Base-by-base conservation (phyloP, 1,140 invertebrate species). In the Calliphora vicina region DNA sequence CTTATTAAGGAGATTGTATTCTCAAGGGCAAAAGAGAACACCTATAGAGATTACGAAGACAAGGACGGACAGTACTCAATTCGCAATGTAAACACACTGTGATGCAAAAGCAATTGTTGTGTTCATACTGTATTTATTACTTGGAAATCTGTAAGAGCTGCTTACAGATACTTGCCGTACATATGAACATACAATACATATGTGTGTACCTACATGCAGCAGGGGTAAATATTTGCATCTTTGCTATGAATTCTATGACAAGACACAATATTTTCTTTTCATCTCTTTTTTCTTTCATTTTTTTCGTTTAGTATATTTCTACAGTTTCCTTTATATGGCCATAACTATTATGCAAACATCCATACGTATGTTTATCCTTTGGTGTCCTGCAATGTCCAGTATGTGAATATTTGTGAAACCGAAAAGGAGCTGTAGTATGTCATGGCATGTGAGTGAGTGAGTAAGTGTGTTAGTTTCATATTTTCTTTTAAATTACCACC, bases 191-290 rank as follows among this genome's bases (percentile, higher is more conserved):
- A n/a, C n/a, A n/a, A n/a, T n/a, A n/a, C n/a, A n/a, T n/a, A n/a
- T n/a, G n/a, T n/a, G n/a, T 61, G n/a, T 61, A 23, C 20, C 17
- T 10, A 17, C 17, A 57, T 20, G 57, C 57, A 61, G 20, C n/a
- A 15, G 1, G 15, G 29, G 74, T 42, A 76, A 76, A 76, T 76
- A 76, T 76, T 76, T 76, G 74, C 74, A 76, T 76, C 74, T 43
- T 76, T 76, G 35, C 43, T 15, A 42, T 76, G 74, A 76, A 42
- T 10, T 5, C 20, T 76, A 76, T 15, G 26, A 74, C 72, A 35
- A 74, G n/a, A 74, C 26, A 74, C 45, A 50, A 50, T 50, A 50
- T 74, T 74, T 74, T 74, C 72, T 74, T 74, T 29, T 29, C 27
- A 74, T 8, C 29, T 35, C 27, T 74, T 27, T 17, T 73, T n/a